These are phyloP conservation scores for Leucophora obtusa DNA, from an alignment of 2,888 invertebrate species.

Conservation along the genomic window DNA sequence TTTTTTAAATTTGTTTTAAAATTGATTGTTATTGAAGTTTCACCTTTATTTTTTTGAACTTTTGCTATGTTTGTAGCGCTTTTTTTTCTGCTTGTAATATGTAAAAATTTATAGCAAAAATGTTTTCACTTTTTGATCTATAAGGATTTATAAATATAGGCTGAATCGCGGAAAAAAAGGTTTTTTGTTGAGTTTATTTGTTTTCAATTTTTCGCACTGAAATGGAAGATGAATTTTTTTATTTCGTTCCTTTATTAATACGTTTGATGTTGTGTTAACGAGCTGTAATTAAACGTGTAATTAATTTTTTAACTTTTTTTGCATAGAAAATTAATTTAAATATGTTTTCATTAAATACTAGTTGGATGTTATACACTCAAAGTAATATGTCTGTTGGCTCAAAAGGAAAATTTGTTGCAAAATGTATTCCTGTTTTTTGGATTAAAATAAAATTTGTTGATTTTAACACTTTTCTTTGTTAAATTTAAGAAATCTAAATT, in stretches of 20 bases:
- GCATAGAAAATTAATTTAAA: conserved; percentile 23
- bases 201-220: neutral
- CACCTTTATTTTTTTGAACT: conserved; percentile 35
- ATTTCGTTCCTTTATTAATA: conserved; percentile 48
- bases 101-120: conserved; percentile 42
- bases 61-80: conserved; percentile 1
- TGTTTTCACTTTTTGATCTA: conserved; percentile 48
- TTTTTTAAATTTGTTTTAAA: conserved; percentile 9
- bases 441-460: no score
- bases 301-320: conserved; percentile 47
- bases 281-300: conserved; percentile 62
- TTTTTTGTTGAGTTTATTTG: neutral
- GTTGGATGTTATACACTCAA: no score
- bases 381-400: no score
- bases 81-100: conserved; percentile 41
- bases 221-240: conserved; percentile 47
- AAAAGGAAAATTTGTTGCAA: no score
- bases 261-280: conserved; percentile 64
- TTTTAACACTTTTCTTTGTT: no score
- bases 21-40: conserved; percentile 43
- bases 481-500: no score
- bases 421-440: no score
- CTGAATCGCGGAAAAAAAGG: neutral
- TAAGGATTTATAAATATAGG: conserved; percentile 23
- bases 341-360: conserved; percentile 15